Percentiles rank a stretch among this genome's conserved stretches.
Evolutionary conservation across 2,888 invertebrate species (phyloP).

Genomic region (Nyleta sp.): DNA sequence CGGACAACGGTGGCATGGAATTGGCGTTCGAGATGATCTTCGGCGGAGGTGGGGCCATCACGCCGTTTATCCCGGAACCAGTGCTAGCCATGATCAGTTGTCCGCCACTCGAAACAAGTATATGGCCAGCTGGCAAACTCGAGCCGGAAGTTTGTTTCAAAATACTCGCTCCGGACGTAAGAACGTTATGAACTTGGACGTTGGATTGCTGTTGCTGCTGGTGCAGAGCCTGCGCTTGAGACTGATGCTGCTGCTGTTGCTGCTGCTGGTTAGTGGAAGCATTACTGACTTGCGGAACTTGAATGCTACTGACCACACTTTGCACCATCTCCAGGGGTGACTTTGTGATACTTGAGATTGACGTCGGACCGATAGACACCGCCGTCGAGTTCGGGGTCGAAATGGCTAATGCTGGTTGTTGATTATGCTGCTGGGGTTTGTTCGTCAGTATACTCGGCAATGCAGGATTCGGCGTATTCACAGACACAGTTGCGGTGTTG

Average conservation of each 20-base stretch:
- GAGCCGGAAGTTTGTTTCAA: constrained; percentile 83
- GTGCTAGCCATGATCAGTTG: constrained; percentile 88
- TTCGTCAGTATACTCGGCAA: constrained; percentile 79
- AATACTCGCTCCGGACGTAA: constrained; percentile 80
- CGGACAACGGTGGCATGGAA: constrained; percentile 85
- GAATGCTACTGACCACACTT: constrained; percentile 88
- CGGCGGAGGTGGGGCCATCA: constrained; percentile 86
- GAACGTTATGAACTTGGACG: constrained; percentile 73
- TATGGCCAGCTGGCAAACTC: constrained; percentile 86
- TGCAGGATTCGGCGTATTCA: constrained; percentile 85
- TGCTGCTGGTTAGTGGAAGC: constrained; percentile 74
- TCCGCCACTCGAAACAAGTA: constrained; percentile 90
- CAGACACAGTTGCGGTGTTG: constrained; percentile 90
- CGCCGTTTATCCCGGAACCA: constrained; percentile 83
- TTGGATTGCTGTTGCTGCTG: constrained; percentile 73
- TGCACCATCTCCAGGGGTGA: constrained; percentile 91
- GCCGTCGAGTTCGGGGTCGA: constrained; percentile 74
- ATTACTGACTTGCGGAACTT: constrained; percentile 83
- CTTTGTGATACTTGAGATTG: constrained; percentile 83
- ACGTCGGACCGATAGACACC: constrained; percentile 72
- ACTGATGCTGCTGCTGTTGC: constrained; percentile 60
- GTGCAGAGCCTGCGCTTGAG: no score
- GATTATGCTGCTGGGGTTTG: constrained; percentile 82
- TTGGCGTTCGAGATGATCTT: constrained; percentile 82
- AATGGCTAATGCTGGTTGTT: constrained; percentile 83